Evolutionary conservation across 2,888 invertebrate species (phyloP), one percentile per base, ranked within the genome.

Genomic region (Brachypalpus laphriformis): DNA sequence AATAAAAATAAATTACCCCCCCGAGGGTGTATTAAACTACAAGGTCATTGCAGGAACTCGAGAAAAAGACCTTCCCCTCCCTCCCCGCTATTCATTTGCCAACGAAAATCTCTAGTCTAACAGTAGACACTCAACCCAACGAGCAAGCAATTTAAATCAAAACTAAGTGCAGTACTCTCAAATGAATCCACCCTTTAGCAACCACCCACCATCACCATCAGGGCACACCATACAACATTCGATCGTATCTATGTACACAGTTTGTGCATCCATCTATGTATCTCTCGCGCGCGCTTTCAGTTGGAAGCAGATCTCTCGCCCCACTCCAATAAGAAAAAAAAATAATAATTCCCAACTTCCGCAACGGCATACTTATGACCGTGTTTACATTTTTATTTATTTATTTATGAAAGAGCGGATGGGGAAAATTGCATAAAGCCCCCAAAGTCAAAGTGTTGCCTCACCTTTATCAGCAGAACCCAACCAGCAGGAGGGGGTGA

Each of bases 41-140:
- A 83, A 83, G 83, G 83, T 83, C 78, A 83, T 57, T 57, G 54
- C 65, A 57, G 68, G 63, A 80, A 78, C 47, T 72, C 56, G 16
- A 40, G 70, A 11, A 65, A 22, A 61, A 49, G 31, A 40, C 18
- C 25, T 25, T 37, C 31, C 54, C 14, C 20, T 3, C 14, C 56
- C 37, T 28, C 63, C 11, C 9, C 16, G 5, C 37, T 34, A 49
- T 11, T 3, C 63, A 7, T 31, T 20, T 47, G 22, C 9, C 25
- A 70, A 42, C 56, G n/a, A n/a, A n/a, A n/a, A n/a, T n/a, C n/a
- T n/a, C n/a, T n/a, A n/a, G n/a, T n/a, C n/a, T n/a, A n/a, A n/a
- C n/a, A n/a, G 18, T 49, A 59, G 57, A 31, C 72, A 68, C 59
- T 61, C 71, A 20, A 42, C 54, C n/a, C n/a, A 34, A 59, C 61